Evolutionary conservation across 64 coral and sea anemone genomes (phyloP).

Genomic region (Exaiptasia diaphana): DNA sequence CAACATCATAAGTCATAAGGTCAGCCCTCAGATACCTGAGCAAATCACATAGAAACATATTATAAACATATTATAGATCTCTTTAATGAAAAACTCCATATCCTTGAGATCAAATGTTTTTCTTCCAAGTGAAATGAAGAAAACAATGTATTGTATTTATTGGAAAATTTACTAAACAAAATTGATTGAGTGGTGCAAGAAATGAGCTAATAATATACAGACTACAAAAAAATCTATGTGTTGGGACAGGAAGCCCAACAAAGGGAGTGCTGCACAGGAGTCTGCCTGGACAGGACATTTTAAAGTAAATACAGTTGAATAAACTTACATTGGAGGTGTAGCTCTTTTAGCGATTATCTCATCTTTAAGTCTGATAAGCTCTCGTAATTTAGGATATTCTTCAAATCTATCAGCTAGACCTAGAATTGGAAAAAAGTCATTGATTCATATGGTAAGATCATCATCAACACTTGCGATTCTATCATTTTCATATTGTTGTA

Average conservation of each 20-base stretch:
- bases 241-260: no score
- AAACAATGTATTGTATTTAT: neutral
- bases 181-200: no score
- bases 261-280: no score
- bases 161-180: no score
- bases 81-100: neutral
- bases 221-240: no score
- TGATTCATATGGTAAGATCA: no score
- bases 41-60: neutral
- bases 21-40: slow-evolving; percentile 91
- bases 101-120: neutral
- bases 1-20: slow-evolving; percentile 66
- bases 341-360: slow-evolving; percentile 83
- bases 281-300: no score
- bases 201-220: no score
- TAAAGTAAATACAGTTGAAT: no score
- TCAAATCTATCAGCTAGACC: slow-evolving; percentile 96
- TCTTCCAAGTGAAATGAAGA: neutral
- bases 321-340: slow-evolving; percentile 92
- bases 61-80: neutral
- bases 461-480: no score
- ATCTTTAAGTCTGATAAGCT: slow-evolving; percentile 95
- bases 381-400: slow-evolving; percentile 91
- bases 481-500: no score
- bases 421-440: slow-evolving; percentile 11